A percentile compares a stretch with the other conserved stretches of the same genome.
phyloP scores from a whole-genome alignment of 2,888 invertebrate species.

The Bimastos eiseni region DNA sequence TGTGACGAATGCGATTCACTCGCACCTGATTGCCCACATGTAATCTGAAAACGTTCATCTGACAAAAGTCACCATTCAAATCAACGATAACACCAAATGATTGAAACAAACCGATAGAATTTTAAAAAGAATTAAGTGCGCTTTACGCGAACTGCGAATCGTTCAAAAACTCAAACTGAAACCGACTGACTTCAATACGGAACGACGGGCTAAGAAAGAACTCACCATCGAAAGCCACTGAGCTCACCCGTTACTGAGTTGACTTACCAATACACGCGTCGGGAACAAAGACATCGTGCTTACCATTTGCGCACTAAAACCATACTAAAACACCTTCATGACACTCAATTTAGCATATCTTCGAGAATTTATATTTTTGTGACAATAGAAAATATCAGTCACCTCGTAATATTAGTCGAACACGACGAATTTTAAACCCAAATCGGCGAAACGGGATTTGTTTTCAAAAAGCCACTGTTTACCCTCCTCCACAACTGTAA shows the following conservation, averaged over 20 bases:
- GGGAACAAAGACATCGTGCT: conserved; percentile 19
- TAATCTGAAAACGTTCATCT: not conserved
- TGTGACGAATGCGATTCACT: not conserved
- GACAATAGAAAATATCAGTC: not conserved
- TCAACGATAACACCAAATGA: not conserved
- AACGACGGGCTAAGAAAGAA: conserved; percentile 3
- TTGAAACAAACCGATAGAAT: conserved; percentile 1
- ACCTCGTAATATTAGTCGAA: not conserved
- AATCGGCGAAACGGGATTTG: not conserved
- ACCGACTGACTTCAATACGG: not conserved
- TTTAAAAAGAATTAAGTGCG: not conserved
- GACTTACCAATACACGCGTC: conserved; percentile 21
- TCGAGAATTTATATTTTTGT: not conserved
- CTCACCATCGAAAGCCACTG: conserved; percentile 8
- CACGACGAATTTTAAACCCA: not conserved
- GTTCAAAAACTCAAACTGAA: not conserved
- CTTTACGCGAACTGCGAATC: not conserved
- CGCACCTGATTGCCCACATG: not conserved
- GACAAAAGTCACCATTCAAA: conserved; percentile 2
- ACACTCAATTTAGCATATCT: not conserved
- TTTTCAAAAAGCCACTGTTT: conserved; percentile 6
- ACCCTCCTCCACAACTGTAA: not conserved
- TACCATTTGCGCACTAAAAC: conserved; percentile 8
- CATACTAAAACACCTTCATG: not conserved
- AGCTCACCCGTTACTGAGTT: conserved; percentile 3